Conservation (phyloP, 2,113 vertebrate genomes). For the Himantopus leucocephalus region DNA sequence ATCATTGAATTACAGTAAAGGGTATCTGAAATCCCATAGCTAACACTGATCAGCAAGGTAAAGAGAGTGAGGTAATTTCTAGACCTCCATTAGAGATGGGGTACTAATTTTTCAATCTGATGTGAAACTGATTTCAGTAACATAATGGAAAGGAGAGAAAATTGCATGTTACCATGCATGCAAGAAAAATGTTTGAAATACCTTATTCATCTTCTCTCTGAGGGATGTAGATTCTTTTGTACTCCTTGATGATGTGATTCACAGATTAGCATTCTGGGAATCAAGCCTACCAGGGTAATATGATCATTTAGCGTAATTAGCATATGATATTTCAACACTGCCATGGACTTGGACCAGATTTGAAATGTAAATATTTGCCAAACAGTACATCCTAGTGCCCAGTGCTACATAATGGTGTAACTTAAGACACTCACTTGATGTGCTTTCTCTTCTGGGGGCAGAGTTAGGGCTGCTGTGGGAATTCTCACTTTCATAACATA, state of each 20-base stretch:
- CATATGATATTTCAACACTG: neutral
- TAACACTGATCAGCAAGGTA: neutral
- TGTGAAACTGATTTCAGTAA: neutral
- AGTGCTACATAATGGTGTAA: neutral
- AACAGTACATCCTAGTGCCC: neutral
- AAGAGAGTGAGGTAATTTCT: neutral
- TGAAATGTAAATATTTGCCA: conserved; percentile 31
- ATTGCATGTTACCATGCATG: neutral
- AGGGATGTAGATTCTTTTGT: neutral
- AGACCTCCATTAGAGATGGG: neutral
- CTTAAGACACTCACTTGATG: neutral
- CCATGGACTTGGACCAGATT: neutral
- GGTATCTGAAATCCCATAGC: neutral
- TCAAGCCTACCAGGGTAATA: neutral
- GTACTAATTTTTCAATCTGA: neutral
- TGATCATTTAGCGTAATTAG: conserved; percentile 23
- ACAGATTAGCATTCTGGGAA: neutral
- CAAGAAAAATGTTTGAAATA: conserved; percentile 8
- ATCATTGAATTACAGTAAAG: neutral
- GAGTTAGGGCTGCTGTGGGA: conserved; percentile 17
- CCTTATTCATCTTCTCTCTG: neutral
- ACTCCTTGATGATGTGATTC: neutral
- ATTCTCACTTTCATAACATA: conserved; percentile 35
- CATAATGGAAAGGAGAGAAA: neutral
- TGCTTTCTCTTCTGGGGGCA: neutral